Evolutionary conservation across 2,888 invertebrate genomes (phyloP), one percentile per base, ranked within the genome.

Genomic region (Meghimatium bilineatum): DNA sequence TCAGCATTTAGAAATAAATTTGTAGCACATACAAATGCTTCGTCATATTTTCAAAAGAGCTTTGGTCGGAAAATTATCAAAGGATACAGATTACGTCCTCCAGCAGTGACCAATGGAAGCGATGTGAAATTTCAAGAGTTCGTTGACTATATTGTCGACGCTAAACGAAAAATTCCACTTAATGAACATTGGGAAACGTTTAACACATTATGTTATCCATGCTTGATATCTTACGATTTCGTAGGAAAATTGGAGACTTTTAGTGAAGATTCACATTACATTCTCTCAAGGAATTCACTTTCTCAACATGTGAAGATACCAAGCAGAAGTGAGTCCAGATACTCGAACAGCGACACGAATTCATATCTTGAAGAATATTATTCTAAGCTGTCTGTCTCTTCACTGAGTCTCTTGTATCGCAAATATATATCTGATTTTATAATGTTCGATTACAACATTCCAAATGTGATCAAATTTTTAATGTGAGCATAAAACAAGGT

Each of bases 161-260:
- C 94, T 0, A 80, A 78, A n/a, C 79, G 85, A 56, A 74, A 94
- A 94, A 82, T 90, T 84, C 81, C 87, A 0, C 93, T 94, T 1
- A 98, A 98, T 92, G 97, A 97, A 91, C 98, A 98, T 91, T 98
- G 98, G 98, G 95, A 96, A 90, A 96, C 97, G 0, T 96, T 97
- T 88, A 95, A 95, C 85, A 95, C 96, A 82, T 94, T 98, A 78
- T 98, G 98, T 92, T 96, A 96, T 92, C 98, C 98, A 0, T 98
- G 98, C 92, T 94, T 95, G 44, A 95, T 98, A 87, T 96, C 96
- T 91, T 98, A 98, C 93, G 96, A 97, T 91, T 96, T 97, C 91
- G 95, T 98, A 87, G 97, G 97, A 90, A 97, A 97, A 94, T 97
- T 97, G 94, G 97, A 97, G 92, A 97, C 96, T 0, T 94, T 98